Base-by-base conservation (phyloP, 2,797 vertebrate genomes). In the Semotilus atromaculatus region DNA sequence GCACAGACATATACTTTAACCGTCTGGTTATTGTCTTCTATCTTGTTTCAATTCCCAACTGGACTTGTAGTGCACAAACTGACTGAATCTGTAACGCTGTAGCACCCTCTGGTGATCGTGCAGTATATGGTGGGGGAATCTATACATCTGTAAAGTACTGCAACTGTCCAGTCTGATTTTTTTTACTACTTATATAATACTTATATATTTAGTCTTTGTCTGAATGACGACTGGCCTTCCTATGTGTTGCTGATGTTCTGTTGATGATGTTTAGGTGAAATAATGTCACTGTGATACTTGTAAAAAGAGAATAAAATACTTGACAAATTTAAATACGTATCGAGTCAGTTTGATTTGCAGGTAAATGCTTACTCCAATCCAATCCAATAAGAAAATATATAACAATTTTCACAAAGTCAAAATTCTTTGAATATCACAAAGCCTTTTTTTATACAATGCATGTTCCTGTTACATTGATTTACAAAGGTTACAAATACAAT, bases 241-340 rank as follows among this genome's bases (percentile, higher is more conserved):
- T 21, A 40, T 62, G 8, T 62, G n/a, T 62, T 40, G 10, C 9
- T 68, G 18, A 68, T 38, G 60, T 43, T 71, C 11, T 13, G 13
- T 29, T 55, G 16, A 19, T 19, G 23, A 11, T 7, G 0, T 78
- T 43, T 43, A 21, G 1, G 14, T 16, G 14, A 51, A 40, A 55
- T 66, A 55, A n/a, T 31, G n/a, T 55, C n/a, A 40, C 16, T 40
- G 23, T 55, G 45, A 67, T 29, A 68, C n/a, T 48, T 51, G 1
- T 80, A 80, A 70, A 70, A 77, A 43, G 1, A 51, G 0, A 84
- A 84, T 68, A 76, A 83, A 76, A 76, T 31, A 68, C 72, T 40
- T 67, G 34, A 66, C 18, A 23, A 64, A 7, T 76, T n/a, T 18
- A 48, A 51, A 51, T n/a, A 43, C 7, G 11, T 19, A 26, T 10